Evolutionary conservation across 2,797 vertebrate species (phyloP), one percentile per base, ranked within the genome.

Genomic region (Oreonectes daqikongensis): DNA sequence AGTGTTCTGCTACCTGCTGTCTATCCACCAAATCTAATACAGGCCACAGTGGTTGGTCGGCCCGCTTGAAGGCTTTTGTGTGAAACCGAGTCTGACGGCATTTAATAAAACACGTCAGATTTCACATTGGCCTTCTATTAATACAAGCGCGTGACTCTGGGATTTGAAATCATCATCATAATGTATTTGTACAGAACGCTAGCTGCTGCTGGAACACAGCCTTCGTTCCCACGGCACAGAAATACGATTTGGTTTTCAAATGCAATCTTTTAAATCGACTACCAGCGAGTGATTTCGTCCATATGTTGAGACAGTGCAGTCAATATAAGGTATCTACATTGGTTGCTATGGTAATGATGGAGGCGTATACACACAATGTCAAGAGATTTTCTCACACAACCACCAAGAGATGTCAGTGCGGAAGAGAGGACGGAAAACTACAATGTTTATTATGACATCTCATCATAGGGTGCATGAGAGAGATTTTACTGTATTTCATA

Each of bases 1-100:
- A 48, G 40, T 57, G 24, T 57, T 75, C 20, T 40, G 55, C 30
- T 61, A 69, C 75, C 75, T 75, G 72, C 50, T 28, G 72, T 44
- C 35, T n/a, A 24, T 17, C 17, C 17, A 30, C 46, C 46, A 28
- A 42, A 74, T 28, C 46, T 44, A 75, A 75, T 75, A 57, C 26
- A 30, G 72, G 8, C 22, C 61, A 30, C 72, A 57, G 72, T 26
- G 65, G 72, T 63, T 3, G 18, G 22, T 2, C 57, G 5, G 44
- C 2, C 71, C 24, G 44, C 6, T 3, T 53, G 48, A 74, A 53
- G 46, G 60, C 72, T 65, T 42, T 64, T 65, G 11, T 40, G 57
- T 60, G 26, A 55, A 55, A 32, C 57, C 30, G 20, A 52, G 44
- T 35, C 20, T 72, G 30, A 26, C 71, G 20, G 15, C 46, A 63